Percentiles rank a stretch among this genome's conserved stretches.
Evolutionary conservation across 2,113 vertebrate genomes (phyloP).

Genomic region (Hippocampus abdominalis): DNA sequence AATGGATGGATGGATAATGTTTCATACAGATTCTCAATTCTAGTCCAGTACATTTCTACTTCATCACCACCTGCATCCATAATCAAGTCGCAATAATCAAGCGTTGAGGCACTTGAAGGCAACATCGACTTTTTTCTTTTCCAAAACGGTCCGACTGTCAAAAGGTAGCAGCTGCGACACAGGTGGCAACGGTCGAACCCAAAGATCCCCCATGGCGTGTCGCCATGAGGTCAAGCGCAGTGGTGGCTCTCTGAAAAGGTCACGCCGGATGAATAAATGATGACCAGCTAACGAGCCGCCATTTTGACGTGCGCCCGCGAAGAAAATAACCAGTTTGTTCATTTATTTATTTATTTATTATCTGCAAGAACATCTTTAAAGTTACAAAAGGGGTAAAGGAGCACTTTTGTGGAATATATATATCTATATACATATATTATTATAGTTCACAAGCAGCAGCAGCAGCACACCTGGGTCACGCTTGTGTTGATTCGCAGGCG

Average conservation of each 20-base stretch:
- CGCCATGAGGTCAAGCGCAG: not conserved
- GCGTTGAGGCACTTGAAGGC: constrained; percentile 16
- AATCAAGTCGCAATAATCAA: not conserved
- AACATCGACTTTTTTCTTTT: not conserved
- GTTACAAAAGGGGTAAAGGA: constrained; percentile 70
- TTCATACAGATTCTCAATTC: no score
- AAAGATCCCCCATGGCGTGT: not conserved
- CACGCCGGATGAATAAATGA: constrained; percentile 36
- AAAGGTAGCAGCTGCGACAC: not conserved
- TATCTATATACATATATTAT: constrained; percentile 51
- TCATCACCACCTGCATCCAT: no score
- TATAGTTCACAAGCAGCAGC: constrained; percentile 72
- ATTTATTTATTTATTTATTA: constrained; percentile 62
- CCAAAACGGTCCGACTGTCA: not conserved
- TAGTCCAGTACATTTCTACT: no score
- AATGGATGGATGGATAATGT: no score
- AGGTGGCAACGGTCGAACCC: not conserved
- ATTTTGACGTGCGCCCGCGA: not conserved
- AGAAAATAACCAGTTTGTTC: not conserved
- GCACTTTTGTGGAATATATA: constrained; percentile 54
- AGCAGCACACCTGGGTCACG: constrained; percentile 69
- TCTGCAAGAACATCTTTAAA: constrained; percentile 57
- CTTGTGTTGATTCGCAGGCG: constrained; percentile 61
- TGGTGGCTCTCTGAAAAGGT: constrained; percentile 23
- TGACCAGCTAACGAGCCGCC: constrained; percentile 5